phyloP scores from a whole-genome alignment of 2,113 vertebrate genomes.

The Anser brachyrhynchus region DNA sequence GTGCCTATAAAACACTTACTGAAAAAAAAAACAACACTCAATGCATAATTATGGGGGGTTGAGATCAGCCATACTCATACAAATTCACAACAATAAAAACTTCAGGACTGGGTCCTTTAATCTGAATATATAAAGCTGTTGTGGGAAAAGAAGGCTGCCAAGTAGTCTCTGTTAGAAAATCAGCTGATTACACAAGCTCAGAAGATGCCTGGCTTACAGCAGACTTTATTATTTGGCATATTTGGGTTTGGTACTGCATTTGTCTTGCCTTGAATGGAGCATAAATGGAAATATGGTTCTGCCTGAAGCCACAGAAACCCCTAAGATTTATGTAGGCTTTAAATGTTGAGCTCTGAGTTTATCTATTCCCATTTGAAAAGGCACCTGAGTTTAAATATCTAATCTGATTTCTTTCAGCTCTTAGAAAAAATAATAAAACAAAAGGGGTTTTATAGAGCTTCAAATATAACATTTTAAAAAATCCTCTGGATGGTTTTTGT shows the following conservation, averaged over 20 bases:
- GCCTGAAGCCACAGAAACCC: background rate
- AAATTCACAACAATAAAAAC: background rate
- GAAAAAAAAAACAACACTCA: background rate
- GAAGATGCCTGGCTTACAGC: background rate
- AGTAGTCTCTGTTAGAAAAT: background rate
- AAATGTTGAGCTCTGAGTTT: slow-evolving; percentile 15
- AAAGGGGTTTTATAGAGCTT: background rate
- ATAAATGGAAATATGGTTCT: background rate
- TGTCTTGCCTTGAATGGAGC: background rate
- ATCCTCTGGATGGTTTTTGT: background rate
- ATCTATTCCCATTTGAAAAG: background rate
- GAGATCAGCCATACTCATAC: background rate
- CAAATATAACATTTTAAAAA: background rate
- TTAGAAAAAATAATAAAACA: background rate
- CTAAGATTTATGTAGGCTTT: background rate
- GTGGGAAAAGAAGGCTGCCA: background rate
- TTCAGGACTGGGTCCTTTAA: background rate
- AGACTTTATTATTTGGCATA: background rate
- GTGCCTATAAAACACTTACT: background rate
- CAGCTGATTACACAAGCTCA: background rate
- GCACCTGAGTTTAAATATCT: background rate
- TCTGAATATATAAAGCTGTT: background rate
- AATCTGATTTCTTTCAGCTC: background rate
- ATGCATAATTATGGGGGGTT: background rate
- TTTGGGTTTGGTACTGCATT: background rate